A percentile compares a stretch with the other conserved stretches of the same genome.
Evolutionary conservation across 1,140 invertebrate species (phyloP).

Genomic region (Atta cephalotes): DNA sequence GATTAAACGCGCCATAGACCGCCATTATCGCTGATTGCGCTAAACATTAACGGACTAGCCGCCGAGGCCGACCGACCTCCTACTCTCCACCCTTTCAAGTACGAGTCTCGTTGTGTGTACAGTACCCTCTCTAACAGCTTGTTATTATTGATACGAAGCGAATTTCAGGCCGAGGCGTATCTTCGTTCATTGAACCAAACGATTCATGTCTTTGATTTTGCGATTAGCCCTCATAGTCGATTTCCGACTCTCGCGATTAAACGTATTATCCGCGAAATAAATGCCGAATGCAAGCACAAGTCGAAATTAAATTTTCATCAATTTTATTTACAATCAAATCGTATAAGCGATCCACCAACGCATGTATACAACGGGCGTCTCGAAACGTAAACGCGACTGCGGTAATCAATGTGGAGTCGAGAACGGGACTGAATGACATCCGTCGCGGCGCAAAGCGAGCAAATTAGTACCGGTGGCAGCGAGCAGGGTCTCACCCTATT

Average conservation of each 20-base stretch:
- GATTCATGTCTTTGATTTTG: constrained; percentile 25
- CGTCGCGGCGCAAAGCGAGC: constrained; percentile 66
- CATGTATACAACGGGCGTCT: constrained; percentile 12
- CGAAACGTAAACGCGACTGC: constrained; percentile 68
- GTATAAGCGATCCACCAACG: background rate
- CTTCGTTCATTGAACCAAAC: background rate
- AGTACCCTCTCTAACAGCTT: constrained; percentile 70
- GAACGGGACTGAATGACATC: constrained; percentile 75
- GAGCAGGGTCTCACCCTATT: constrained; percentile 61
- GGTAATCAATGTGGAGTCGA: constrained; percentile 84
- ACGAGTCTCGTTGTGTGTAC: constrained; percentile 49
- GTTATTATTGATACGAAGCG: constrained; percentile 75
- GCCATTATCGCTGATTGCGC: constrained; percentile 87
- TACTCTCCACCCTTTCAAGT: constrained; percentile 66
- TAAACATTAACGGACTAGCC: constrained; percentile 86
- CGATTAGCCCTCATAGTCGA: background rate
- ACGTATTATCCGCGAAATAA: background rate
- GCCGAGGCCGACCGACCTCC: constrained; percentile 69
- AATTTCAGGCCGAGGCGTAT: constrained; percentile 14
- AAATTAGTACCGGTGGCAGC: constrained; percentile 71
- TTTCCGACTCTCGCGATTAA: background rate
- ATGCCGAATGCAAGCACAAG: background rate
- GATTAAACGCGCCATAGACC: constrained; percentile 87
- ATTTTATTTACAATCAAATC: constrained; percentile 21
- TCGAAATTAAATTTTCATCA: constrained; percentile 14